A percentile compares a stretch with the other conserved stretches of the same genome.
Evolutionary conservation across 2,888 invertebrate genomes (phyloP).

Genomic region (Linnaemya vulpina): DNA sequence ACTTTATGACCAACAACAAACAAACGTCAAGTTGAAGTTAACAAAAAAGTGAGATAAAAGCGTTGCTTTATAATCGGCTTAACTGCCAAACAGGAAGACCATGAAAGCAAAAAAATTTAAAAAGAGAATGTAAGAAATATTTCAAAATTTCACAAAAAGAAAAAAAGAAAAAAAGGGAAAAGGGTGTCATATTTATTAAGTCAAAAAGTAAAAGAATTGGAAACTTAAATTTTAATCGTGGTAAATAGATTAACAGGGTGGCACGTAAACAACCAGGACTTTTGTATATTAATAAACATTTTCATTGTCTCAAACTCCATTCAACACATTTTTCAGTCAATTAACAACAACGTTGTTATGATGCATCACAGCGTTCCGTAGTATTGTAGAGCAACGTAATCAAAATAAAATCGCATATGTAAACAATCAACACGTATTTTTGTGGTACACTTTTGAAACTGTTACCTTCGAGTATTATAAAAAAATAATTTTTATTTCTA

Average conservation of each 20-base stretch:
- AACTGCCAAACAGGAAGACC: constrained; percentile 37
- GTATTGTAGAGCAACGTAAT: too few relatives aligned
- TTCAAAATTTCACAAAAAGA: background rate
- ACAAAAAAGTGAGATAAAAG: constrained; percentile 39
- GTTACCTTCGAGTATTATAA: too few relatives aligned
- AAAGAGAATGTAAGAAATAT: background rate
- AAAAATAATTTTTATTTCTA: too few relatives aligned
- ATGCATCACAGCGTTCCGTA: too few relatives aligned
- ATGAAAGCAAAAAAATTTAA: background rate
- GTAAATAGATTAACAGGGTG: background rate
- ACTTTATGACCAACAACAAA: constrained; percentile 49
- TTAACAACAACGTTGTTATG: too few relatives aligned
- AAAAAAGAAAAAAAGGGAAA: constrained; percentile 1
- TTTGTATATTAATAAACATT: too few relatives aligned
- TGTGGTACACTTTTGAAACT: too few relatives aligned
- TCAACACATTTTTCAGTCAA: too few relatives aligned
- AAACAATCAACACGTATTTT: too few relatives aligned
- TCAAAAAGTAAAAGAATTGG: background rate
- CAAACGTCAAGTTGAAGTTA: constrained; percentile 47
- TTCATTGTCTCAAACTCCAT: too few relatives aligned
- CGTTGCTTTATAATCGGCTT: constrained; percentile 56
- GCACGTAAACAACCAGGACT: too few relatives aligned
- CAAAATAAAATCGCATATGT: too few relatives aligned
- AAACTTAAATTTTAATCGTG: background rate
- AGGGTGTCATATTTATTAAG: background rate